These are phyloP conservation scores for Nothocercus julius DNA, from an alignment of 2,113 vertebrate species.

Conservation along the genomic window DNA sequence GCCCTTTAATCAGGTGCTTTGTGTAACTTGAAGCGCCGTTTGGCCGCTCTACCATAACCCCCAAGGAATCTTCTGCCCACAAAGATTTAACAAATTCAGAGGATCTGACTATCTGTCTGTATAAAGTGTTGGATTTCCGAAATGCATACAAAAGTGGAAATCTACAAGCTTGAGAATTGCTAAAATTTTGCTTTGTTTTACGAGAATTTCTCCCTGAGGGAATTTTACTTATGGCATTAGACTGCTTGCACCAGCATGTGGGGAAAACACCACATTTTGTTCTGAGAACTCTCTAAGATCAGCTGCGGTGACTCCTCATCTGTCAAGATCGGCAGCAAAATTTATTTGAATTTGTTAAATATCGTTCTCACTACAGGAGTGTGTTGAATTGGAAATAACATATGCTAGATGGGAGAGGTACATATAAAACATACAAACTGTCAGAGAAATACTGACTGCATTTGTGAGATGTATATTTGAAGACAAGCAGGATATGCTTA, in stretches of 20 bases:
- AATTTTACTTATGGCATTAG: neutral
- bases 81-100: neutral
- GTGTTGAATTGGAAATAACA: neutral
- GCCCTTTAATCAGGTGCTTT: neutral
- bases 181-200: neutral
- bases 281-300: slow-evolving; percentile 7
- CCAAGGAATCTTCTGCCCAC: neutral
- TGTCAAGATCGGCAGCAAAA: slow-evolving; percentile 8
- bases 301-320: slow-evolving; percentile 34
- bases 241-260: neutral
- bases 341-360: neutral
- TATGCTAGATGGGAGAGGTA: neutral
- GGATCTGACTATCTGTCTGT: neutral
- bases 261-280: neutral
- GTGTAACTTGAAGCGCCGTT: neutral
- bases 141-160: neutral
- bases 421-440: neutral
- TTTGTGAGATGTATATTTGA: neutral
- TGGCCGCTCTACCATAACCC: neutral
- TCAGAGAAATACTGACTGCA: neutral
- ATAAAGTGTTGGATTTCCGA: neutral
- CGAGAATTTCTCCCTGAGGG: neutral
- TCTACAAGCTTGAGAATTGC: too few relatives aligned
- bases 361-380: neutral
- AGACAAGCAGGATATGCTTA: neutral